These are phyloP conservation scores for Aspidoscelis tigris DNA, from an alignment of 2,113 vertebrate species.

Conservation along the genomic window DNA sequence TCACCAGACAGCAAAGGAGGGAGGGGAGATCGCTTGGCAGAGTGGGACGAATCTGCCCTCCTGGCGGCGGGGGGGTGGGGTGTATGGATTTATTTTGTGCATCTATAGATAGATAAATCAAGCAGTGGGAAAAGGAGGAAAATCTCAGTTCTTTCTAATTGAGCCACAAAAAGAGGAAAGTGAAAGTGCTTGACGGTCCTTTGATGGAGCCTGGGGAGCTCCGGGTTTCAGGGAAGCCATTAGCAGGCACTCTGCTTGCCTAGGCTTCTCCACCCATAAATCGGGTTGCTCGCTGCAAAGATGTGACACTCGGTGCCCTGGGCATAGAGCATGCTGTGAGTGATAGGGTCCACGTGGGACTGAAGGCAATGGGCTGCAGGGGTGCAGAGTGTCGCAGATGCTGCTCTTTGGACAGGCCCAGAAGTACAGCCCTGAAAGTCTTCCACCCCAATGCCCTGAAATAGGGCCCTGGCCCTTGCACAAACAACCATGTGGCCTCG, in stretches of 20 bases:
- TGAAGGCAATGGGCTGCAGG: not conserved
- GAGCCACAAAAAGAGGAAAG: not conserved
- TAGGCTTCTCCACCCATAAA: too few species aligned
- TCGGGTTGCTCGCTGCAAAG: not conserved
- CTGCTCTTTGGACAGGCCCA: too few species aligned
- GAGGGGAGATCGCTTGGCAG: too few species aligned
- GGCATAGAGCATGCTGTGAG: too few species aligned
- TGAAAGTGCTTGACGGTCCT: too few species aligned
- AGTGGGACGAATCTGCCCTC: too few species aligned
- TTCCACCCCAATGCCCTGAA: not conserved
- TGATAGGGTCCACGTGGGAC: not conserved
- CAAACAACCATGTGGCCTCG: not conserved
- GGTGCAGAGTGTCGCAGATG: too few species aligned
- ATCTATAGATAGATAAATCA: too few species aligned
- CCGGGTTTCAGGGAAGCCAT: not conserved
- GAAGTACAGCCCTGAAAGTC: not conserved
- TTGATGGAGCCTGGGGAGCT: not conserved
- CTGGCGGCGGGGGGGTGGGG: too few species aligned
- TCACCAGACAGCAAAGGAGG: too few species aligned
- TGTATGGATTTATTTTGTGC: too few species aligned
- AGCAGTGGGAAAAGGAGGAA: not conserved
- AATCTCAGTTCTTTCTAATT: too few species aligned
- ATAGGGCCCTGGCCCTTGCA: not conserved
- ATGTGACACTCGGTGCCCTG: not conserved
- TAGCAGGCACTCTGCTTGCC: not conserved